Conservation (phyloP, 2,888 invertebrate genomes). For the Nephrotoma guestfalica region DNA sequence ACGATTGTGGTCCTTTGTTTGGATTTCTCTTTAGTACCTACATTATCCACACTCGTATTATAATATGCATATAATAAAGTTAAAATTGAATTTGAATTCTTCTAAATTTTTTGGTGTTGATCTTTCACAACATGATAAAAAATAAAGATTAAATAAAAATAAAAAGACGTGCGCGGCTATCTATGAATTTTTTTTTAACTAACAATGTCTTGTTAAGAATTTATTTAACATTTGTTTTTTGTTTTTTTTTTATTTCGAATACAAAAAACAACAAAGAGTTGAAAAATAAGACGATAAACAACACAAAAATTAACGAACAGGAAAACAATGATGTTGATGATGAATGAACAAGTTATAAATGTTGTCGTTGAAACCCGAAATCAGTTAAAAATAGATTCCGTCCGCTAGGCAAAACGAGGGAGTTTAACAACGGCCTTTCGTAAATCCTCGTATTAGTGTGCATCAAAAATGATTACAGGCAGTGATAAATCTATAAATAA, state of each 20-base stretch:
- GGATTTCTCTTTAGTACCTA: not conserved
- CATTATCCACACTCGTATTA: not conserved
- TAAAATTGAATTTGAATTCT: not conserved
- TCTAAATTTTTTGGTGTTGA: not conserved
- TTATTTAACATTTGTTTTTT: not conserved
- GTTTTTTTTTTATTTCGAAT: not conserved
- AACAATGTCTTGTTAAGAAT: conserved; percentile 1
- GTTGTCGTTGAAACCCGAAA: too few species aligned
- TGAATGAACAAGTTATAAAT: not conserved
- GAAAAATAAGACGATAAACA: not conserved
- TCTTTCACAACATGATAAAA: not conserved
- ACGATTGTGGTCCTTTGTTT: not conserved
- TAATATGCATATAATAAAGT: not conserved
- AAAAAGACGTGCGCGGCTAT: not conserved
- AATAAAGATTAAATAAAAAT: not conserved
- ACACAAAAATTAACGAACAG: not conserved
- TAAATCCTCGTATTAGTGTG: too few species aligned
- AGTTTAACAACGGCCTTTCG: too few species aligned
- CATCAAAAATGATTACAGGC: too few species aligned
- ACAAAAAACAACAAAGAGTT: not conserved
- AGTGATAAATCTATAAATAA: too few species aligned
- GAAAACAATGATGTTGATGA: not conserved
- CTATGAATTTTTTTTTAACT: not conserved
- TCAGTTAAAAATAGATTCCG: too few species aligned
- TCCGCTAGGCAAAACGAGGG: too few species aligned